Conservation (phyloP, 92 coral and sea anemone species). For the Heteractis magnifica region DNA sequence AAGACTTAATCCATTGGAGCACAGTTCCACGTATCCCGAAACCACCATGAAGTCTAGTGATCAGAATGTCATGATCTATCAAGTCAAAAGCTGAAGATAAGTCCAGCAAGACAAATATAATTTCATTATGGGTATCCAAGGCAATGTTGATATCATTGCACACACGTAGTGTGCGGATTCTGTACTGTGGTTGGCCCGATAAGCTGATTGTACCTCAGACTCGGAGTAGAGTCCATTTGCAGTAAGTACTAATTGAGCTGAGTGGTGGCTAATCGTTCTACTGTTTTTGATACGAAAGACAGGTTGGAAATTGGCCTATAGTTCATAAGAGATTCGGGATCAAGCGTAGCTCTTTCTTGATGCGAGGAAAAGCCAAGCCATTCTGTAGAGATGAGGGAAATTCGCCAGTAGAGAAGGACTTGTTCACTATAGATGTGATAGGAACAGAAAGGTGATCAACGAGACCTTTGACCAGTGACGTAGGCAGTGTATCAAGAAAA, state of each 20-base stretch:
- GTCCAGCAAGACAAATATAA: too few relatives aligned
- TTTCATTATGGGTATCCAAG: too few relatives aligned
- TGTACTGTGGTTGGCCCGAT: too few relatives aligned
- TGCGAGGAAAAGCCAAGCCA: background rate
- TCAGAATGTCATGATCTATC: too few relatives aligned
- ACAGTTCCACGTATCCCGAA: too few relatives aligned
- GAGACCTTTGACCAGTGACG: constrained; percentile 4
- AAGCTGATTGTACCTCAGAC: background rate
- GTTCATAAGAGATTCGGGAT: background rate
- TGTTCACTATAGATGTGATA: constrained; percentile 25
- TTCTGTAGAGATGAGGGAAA: background rate
- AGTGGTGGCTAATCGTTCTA: background rate
- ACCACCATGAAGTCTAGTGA: too few relatives aligned
- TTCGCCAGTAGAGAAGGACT: background rate
- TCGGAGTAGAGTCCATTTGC: background rate
- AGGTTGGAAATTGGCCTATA: background rate
- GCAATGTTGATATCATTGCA: too few relatives aligned
- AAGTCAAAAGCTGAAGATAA: too few relatives aligned
- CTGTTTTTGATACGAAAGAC: background rate
- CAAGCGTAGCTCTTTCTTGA: background rate
- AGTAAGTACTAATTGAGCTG: background rate
- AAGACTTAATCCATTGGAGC: too few relatives aligned
- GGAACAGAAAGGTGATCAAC: background rate
- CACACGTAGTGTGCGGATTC: too few relatives aligned
- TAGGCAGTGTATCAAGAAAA: constrained; percentile 26